Conservation (phyloP, 2,888 invertebrate genomes). For the Agrotis puta region DNA sequence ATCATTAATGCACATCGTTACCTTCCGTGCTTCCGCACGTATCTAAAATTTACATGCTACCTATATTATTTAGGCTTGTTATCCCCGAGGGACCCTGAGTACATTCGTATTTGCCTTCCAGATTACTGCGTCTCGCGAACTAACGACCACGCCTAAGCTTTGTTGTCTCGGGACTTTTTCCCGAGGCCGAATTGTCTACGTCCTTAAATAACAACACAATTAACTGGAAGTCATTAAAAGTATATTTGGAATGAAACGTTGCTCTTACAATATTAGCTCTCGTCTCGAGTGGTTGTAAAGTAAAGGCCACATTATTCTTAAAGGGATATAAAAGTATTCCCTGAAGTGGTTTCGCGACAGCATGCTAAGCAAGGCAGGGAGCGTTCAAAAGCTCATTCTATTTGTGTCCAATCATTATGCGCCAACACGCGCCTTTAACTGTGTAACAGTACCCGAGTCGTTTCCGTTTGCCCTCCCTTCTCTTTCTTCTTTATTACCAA, state of each 20-base stretch:
- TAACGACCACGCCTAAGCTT: conserved; percentile 47
- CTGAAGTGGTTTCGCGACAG: conserved; percentile 86
- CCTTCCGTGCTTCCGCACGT: conserved; percentile 44
- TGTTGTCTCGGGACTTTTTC: conserved; percentile 45
- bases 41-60: conserved; percentile 43
- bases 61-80: conserved; percentile 44
- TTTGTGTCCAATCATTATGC: conserved; percentile 89
- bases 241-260: conserved; percentile 60
- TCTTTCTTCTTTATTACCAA: conserved; percentile 78
- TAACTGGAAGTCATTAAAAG: conserved; percentile 56
- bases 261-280: conserved; percentile 63
- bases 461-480: conserved; percentile 85
- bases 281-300: conserved; percentile 67
- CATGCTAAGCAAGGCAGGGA: conserved; percentile 79
- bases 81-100: conserved; percentile 26
- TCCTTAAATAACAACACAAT: conserved; percentile 47
- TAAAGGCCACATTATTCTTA: conserved; percentile 71
- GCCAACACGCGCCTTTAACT: conserved; percentile 86
- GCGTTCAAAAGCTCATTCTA: conserved; percentile 83
- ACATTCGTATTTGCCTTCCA: conserved; percentile 58
- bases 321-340: conserved; percentile 81
- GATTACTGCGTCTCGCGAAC: conserved; percentile 53
- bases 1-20: conserved; percentile 44
- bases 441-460: conserved; percentile 87
- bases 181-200: conserved; percentile 24